phyloP scores from a whole-genome alignment of 1,140 invertebrate species.

The Pristionchus pacificus region DNA sequence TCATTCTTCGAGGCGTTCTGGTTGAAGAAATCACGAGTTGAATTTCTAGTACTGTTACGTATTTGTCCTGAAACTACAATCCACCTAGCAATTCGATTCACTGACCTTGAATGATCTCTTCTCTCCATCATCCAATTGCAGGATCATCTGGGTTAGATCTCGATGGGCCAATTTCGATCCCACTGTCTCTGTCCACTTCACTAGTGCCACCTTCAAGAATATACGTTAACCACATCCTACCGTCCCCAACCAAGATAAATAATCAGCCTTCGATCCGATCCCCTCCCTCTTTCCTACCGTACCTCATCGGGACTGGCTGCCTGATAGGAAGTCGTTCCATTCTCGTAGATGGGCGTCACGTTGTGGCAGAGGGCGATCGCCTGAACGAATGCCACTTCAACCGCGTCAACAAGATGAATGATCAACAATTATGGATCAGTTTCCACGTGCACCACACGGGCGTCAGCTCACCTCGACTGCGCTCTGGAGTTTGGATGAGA shows the following conservation, averaged over 20 bases:
- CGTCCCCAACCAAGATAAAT: slow-evolving; percentile 23
- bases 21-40: neutral
- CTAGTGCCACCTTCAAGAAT: slow-evolving; percentile 69
- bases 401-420: too few relatives aligned
- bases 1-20: too few relatives aligned
- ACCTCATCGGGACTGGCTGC: slow-evolving; percentile 97
- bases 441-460: too few relatives aligned
- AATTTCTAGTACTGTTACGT: neutral
- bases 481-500: slow-evolving; percentile 60
- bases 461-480: slow-evolving; percentile 68
- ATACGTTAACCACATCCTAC: slow-evolving; percentile 17
- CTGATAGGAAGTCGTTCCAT: slow-evolving; percentile 66
- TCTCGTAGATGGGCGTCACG: slow-evolving; percentile 92
- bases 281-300: too few relatives aligned
- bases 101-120: neutral
- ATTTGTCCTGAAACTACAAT: neutral
- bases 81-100: neutral
- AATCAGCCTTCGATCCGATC: too few relatives aligned
- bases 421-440: too few relatives aligned
- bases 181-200: slow-evolving; percentile 72
- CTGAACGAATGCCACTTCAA: too few relatives aligned
- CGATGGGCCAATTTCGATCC: slow-evolving; percentile 68
- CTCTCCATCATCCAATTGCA: slow-evolving; percentile 58
- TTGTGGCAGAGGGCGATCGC: slow-evolving; percentile 96
- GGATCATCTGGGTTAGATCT: slow-evolving; percentile 73